Percentiles rank a stretch among this genome's conserved stretches.
These are phyloP conservation scores for Chauna torquata DNA, from an alignment of 2,113 vertebrate species.

Conservation along the genomic window DNA sequence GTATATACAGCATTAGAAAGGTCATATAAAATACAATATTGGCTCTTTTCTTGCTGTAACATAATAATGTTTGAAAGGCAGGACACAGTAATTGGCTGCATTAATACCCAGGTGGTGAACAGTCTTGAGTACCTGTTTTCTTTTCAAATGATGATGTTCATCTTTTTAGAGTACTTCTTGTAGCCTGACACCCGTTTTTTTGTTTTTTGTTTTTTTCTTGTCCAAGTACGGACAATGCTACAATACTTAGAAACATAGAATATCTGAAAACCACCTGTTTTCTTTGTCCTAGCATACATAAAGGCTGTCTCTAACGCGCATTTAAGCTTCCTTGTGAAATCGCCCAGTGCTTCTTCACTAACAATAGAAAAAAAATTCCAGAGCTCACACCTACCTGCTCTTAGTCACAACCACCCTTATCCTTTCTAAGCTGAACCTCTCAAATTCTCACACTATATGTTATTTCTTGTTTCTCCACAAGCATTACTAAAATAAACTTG, in stretches of 20 bases:
- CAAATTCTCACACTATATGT: neutral
- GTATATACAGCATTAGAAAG: slow-evolving; percentile 11
- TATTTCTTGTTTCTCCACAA: neutral
- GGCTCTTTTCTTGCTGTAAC: slow-evolving; percentile 38
- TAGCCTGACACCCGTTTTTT: neutral
- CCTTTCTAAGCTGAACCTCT: neutral
- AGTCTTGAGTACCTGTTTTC: neutral
- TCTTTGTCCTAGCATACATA: neutral
- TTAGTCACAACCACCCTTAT: neutral
- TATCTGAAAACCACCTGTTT: neutral
- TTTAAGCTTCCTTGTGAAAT: neutral
- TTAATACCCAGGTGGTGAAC: slow-evolving; percentile 26
- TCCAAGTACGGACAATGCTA: neutral
- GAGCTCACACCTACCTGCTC: neutral
- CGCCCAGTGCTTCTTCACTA: neutral
- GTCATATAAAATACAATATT: slow-evolving; percentile 52
- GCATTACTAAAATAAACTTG: neutral
- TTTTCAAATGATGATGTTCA: neutral
- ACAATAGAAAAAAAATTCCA: neutral
- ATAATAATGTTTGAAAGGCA: slow-evolving; percentile 34
- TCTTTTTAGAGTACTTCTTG: neutral
- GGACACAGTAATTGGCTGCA: slow-evolving; percentile 39
- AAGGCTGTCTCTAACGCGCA: neutral
- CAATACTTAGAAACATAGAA: neutral
- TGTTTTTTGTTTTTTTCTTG: neutral